Base-by-base conservation (phyloP, 2,888 invertebrate genomes). In the Chymomyza procnemis region DNA sequence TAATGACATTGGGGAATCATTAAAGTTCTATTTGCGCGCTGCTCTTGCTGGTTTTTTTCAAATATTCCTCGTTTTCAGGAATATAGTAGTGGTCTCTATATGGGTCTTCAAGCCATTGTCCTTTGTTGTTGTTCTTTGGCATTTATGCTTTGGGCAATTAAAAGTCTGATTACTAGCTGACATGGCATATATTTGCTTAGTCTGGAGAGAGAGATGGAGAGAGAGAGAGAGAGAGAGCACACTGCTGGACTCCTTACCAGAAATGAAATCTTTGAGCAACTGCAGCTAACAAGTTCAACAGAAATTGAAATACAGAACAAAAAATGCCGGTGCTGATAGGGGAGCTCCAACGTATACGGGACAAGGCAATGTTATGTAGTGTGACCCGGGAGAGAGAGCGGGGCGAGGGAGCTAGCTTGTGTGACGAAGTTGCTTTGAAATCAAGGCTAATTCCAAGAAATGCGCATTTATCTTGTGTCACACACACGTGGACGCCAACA, bases 1-100 rank as follows among this genome's bases (percentile, higher is more conserved):
- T 79, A 76, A 83, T 83, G 83, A 83, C 85, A 85, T 83, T 85
- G 74, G 85, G 85, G 83, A 85, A 85, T 80, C 83, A 79, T 85
- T 85, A 85, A 84, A 81, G 74, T 82, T 78, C 79, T 84, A 81
- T 81, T 79, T 81, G 79, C 79, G 69, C 12, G 9, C 12, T 64
- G 65, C 56, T 50, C 59, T 47, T 16, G 18, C 63, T 69, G 69
- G 26, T 26, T 8, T 8, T 26, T 4, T 26, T 2, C 4, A 26
- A 26, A 26, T 6, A 26, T 26, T 8, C 26, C 26, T 72, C 48
- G 16, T 57, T 67, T 68, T 64, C 1, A 41, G 12, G 12, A 41
- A 41, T 41, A 41, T 41, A 12, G 34, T n/a, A n/a, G n/a, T n/a
- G 12, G n/a, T 8, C 18, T 9, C 9, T 22, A 30, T 30, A 5